Percentiles rank a stretch among this genome's conserved stretches.
Conservation (phyloP, 2,797 vertebrate species). For the Peromyscus eremicus region DNA sequence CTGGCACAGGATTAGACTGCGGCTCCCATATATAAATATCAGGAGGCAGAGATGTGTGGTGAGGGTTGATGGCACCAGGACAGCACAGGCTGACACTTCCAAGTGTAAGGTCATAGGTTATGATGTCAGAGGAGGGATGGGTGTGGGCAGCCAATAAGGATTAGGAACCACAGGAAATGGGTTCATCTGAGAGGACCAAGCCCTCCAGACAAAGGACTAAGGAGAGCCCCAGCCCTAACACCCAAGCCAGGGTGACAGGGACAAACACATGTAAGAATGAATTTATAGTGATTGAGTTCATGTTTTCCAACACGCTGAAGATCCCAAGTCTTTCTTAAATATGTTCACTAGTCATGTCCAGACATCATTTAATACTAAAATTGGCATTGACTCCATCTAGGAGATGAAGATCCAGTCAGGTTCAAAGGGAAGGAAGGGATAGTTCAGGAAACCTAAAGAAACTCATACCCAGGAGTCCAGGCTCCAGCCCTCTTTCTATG, state of each 20-base stretch:
- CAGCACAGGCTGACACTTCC: neutral
- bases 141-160: neutral
- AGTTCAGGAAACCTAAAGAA: neutral
- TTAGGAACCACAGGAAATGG: neutral
- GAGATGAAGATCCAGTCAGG: neutral
- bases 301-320: rapidly evolving
- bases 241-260: neutral
- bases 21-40: neutral
- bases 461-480: neutral
- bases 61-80: neutral
- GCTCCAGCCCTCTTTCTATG: neutral
- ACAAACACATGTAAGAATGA: rapidly evolving
- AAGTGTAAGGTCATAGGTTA: neutral
- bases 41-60: neutral
- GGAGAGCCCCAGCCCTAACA: neutral
- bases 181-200: neutral
- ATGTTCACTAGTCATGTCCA: neutral
- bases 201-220: neutral
- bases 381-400: rapidly evolving
- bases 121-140: neutral
- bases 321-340: neutral
- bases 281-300: rapidly evolving
- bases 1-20: neutral
- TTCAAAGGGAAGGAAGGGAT: too few relatives aligned
- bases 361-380: constrained; percentile 19